These are phyloP conservation scores for Ctena decussata DNA, from an alignment of 2,888 invertebrate species.

Conservation along the genomic window DNA sequence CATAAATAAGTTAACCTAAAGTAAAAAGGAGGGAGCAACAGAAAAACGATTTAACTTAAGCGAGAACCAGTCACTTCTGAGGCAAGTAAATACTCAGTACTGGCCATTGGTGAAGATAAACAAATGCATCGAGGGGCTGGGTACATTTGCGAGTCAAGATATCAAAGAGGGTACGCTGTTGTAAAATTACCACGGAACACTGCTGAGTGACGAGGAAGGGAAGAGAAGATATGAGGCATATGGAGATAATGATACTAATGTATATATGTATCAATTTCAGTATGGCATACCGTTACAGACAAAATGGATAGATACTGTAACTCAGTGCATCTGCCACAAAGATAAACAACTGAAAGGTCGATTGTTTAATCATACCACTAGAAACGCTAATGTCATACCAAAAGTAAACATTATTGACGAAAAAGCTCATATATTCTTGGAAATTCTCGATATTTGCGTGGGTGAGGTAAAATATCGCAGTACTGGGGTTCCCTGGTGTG, in stretches of 20 bases:
- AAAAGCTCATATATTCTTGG: background rate
- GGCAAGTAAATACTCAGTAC: background rate
- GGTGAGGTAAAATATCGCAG: too few species aligned
- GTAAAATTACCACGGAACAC: background rate
- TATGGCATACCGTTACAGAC: too few species aligned
- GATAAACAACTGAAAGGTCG: conserved; percentile 10
- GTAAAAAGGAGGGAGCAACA: background rate
- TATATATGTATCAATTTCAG: conserved; percentile 1
- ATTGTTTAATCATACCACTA: background rate
- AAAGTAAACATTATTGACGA: background rate
- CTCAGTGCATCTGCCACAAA: background rate
- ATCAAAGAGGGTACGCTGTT: background rate
- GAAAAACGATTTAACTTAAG: background rate
- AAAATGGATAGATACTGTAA: conserved; percentile 1
- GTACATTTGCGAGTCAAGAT: background rate
- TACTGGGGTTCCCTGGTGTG: too few species aligned
- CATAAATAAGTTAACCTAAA: background rate
- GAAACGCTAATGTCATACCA: conserved; percentile 4
- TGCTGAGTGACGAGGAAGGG: background rate
- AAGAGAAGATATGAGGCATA: background rate
- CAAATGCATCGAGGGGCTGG: background rate
- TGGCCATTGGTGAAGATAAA: background rate
- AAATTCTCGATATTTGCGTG: too few species aligned
- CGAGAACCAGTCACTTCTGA: background rate
- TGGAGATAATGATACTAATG: background rate